Evolutionary conservation across 2,797 vertebrate genomes (phyloP).

Genomic region (Gobio occitaniae): DNA sequence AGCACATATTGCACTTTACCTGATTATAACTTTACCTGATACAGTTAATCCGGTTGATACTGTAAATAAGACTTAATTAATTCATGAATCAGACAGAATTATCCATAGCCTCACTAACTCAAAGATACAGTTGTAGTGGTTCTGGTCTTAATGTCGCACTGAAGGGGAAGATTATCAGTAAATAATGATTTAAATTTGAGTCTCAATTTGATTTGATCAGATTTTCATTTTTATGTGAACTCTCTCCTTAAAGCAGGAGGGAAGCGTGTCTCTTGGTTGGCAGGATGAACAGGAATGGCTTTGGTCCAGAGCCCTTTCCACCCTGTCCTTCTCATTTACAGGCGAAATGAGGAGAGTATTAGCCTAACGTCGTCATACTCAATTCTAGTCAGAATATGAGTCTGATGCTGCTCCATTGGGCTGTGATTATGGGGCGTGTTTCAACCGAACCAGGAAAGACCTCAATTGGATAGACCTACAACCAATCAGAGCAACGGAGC

Average conservation of each 20-base stretch:
- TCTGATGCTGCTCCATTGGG: too few relatives aligned
- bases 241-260: conserved; percentile 27
- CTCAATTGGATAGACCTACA: too few relatives aligned
- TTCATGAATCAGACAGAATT: neutral
- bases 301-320: conserved; percentile 20
- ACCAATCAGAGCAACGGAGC: too few relatives aligned
- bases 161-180: neutral
- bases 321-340: conserved; percentile 38
- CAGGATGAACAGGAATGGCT: conserved; percentile 23
- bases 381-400: too few relatives aligned
- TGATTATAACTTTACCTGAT: neutral
- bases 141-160: neutral
- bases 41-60: neutral
- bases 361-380: too few relatives aligned
- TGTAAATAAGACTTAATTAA: neutral
- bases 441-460: too few relatives aligned
- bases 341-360: neutral
- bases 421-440: too few relatives aligned
- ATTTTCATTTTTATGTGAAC: neutral
- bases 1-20: neutral
- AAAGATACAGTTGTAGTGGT: neutral
- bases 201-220: neutral
- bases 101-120: neutral
- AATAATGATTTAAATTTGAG: neutral
- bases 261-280: neutral